Base-by-base conservation (phyloP, 2,113 vertebrate genomes). In the Polypterus senegalus region DNA sequence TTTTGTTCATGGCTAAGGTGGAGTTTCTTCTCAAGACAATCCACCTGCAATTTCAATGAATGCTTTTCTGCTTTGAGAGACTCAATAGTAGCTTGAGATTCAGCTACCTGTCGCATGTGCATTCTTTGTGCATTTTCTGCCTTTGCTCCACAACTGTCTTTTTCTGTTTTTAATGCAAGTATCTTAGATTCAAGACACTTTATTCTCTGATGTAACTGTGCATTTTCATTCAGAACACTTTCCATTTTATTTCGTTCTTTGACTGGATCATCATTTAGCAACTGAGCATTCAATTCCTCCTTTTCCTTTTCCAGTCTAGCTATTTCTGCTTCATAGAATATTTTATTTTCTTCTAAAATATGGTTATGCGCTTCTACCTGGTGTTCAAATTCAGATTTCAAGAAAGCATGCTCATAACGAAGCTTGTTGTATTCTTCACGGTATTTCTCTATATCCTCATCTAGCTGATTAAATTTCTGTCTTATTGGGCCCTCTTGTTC, bases 361-460 rank as follows among this genome's bases (percentile, higher is more conserved):
- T 53, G 78, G 47, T 56, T 61, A 9, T 81, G 71, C 65, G 86
- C 78, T 70, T 84, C 81, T 66, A 75, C 79, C 64, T 84, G 80
- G 68, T 88, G 88, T 61, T 85, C 76, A 67, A 85, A 80, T 71
- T 85, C 83, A 67, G 88, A 83, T 73, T 82, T 85, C 62, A 90
- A 79, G 67, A 87, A 80, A 55, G 82, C 75, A 61, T 85, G 63
- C 59, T 89, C 84, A 3, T 90, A 90, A 64, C 79, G 83, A 66
- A 90, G 79, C 60, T 84, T 84, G 70, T 89, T 90, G 69, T 83
- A 90, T 3, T 82, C 74, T 60, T 67, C 68, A 74, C 85, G 81
- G 65, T 86, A 88, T 68, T 80, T 85, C 79, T 88, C 85, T 27
- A 74, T 72, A 65, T 90, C 85, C 86, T 83, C 79, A 73, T 86